These are phyloP conservation scores for Plumapathes pennacea DNA, from an alignment of 92 coral and sea anemone genomes.

Conservation along the genomic window DNA sequence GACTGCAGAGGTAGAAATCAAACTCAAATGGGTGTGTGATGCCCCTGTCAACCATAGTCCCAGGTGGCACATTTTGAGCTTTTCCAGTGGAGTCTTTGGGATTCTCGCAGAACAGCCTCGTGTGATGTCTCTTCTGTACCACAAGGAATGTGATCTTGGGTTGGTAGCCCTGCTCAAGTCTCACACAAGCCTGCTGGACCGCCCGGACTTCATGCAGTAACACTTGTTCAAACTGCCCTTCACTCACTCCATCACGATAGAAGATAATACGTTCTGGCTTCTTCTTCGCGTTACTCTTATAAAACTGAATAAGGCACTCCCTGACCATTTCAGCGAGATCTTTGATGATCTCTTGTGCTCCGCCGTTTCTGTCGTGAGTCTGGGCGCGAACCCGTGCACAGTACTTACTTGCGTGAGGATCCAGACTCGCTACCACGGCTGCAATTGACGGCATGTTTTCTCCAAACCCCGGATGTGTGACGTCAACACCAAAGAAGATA, in stretches of 20 bases:
- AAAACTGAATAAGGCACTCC: slow-evolving; percentile 51
- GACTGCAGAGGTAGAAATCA: slow-evolving; percentile 94
- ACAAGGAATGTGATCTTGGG: slow-evolving; percentile 88
- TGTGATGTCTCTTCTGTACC: slow-evolving; percentile 94
- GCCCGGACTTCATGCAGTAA: slow-evolving; percentile 83
- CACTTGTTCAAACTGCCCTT: slow-evolving; percentile 96
- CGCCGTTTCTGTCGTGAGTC: slow-evolving; percentile 49
- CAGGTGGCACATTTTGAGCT: slow-evolving; percentile 83
- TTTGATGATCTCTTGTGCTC: slow-evolving; percentile 76
- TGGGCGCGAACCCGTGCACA: slow-evolving; percentile 83
- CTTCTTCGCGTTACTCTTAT: slow-evolving; percentile 2
- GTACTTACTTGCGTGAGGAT: slow-evolving; percentile 62
- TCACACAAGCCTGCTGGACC: slow-evolving; percentile 85
- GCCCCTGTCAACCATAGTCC: slow-evolving; percentile 90
- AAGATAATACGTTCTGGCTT: slow-evolving; percentile 62
- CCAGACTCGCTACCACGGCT: slow-evolving; percentile 94
- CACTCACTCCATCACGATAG: slow-evolving; percentile 81
- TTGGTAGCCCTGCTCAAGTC: slow-evolving; percentile 73
- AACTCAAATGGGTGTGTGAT: slow-evolving; percentile 94
- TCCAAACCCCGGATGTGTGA: slow-evolving; percentile 87
- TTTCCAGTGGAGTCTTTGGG: slow-evolving; percentile 65
- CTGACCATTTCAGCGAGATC: slow-evolving; percentile 71
- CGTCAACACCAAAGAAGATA: slow-evolving; percentile 92
- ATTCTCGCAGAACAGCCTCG: slow-evolving; percentile 73
- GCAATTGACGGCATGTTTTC: slow-evolving; percentile 89